Base-by-base conservation (phyloP, 2,888 invertebrate genomes). In the Nephrocerus scutellatus region DNA sequence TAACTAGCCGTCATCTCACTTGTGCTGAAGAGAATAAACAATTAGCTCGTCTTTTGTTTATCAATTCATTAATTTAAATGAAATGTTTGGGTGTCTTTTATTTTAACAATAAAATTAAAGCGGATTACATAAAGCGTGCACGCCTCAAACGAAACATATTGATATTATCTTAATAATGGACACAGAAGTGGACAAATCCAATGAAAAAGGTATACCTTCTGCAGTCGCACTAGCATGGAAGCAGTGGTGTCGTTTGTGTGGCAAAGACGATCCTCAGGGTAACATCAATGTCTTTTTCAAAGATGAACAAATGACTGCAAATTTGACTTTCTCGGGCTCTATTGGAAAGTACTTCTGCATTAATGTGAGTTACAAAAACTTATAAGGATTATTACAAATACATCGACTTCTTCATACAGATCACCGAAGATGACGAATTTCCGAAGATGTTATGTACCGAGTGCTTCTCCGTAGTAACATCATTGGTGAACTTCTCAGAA, bases 311-410 rank as follows among this genome's bases (percentile, higher is more conserved):
- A 34, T 43, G 5, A 36, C 46, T 1, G 36, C 43, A n/a, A 52
- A 54, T 30, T 25, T 53, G 25, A 49, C 49, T 0, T 28, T 63
- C 19, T 52, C 58, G 18, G 57, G 60, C 7, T 56, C 59, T 4
- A 54, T 63, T 16, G 53, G 50, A 23, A 64, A 62, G 47, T 62
- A 57, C 40, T 64, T 64, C 34, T 55, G 54, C 44, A 53, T 64
- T 14, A 55, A 62, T 46, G 63, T 63, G 39, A 49, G 55, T 22
- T n/a, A n/a, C n/a, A n/a, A n/a, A n/a, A n/a, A n/a, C n/a, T n/a
- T n/a, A n/a, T n/a, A n/a, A n/a, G n/a, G n/a, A n/a, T n/a, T 16
- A 20, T 4, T 9, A 28, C 3, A 19, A 12, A 12, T 18, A 21
- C 4, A 16, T 4, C 12, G n/a, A n/a, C n/a, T n/a, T 30, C 6